phyloP scores from a whole-genome alignment of 2,888 invertebrate genomes.

The Callinectes sapidus region DNA sequence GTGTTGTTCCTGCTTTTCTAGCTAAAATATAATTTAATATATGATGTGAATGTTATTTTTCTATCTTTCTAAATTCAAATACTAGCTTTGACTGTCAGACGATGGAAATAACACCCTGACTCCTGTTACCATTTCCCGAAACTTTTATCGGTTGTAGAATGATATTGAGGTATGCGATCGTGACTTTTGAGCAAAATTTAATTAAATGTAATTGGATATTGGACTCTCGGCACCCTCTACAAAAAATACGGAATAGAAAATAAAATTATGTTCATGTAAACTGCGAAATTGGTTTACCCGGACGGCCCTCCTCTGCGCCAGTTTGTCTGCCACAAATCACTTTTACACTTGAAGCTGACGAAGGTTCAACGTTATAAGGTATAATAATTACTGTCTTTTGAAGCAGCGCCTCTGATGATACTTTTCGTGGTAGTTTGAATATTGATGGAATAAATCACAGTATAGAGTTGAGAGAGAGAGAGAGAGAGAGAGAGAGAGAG shows the following conservation, averaged over 20 bases:
- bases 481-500: constrained; percentile 1
- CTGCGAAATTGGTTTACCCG: not conserved
- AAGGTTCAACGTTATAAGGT: not conserved
- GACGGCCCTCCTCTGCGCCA: not conserved
- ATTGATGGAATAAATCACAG: not conserved
- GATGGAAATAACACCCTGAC: not conserved
- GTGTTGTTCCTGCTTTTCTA: too few species aligned
- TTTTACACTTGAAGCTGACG: not conserved
- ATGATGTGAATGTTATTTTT: not conserved
- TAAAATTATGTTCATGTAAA: not conserved
- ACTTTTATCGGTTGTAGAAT: not conserved
- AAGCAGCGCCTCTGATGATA: not conserved
- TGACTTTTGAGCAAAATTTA: not conserved
- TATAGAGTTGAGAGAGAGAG: not conserved
- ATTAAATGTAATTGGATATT: not conserved
- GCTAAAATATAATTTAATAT: too few species aligned
- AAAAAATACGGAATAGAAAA: not conserved
- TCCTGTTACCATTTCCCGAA: not conserved
- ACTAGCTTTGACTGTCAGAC: not conserved
- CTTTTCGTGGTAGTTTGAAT: not conserved
- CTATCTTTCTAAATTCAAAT: not conserved
- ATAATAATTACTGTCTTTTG: not conserved
- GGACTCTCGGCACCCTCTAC: not conserved
- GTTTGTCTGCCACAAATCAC: not conserved
- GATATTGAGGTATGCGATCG: not conserved